phyloP scores from a whole-genome alignment of 2,113 vertebrate species.

The Psammodynastes pulverulentus region DNA sequence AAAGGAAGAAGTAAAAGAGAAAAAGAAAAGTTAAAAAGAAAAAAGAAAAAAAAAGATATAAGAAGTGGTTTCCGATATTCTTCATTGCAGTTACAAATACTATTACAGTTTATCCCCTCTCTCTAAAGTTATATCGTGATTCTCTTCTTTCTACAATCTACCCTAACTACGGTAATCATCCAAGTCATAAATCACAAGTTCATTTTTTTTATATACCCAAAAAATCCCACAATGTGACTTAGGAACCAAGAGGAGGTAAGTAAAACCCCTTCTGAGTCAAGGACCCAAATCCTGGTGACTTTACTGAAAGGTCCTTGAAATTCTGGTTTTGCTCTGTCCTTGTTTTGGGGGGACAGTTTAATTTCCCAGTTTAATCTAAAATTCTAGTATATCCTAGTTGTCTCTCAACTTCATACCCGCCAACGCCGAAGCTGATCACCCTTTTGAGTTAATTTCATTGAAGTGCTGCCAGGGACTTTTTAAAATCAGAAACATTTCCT shows the following conservation, averaged over 20 bases:
- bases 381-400: background rate
- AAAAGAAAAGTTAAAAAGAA: background rate
- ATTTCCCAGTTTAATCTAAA: background rate
- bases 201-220: background rate
- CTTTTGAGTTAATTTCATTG: background rate
- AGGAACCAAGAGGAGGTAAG: background rate
- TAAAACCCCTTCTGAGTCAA: background rate
- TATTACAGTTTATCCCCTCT: background rate
- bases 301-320: background rate
- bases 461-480: background rate
- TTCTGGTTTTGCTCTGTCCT: background rate
- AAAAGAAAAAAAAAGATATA: background rate
- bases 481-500: background rate
- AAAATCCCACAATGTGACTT: background rate
- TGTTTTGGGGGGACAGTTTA: background rate
- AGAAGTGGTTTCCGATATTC: background rate
- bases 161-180: background rate
- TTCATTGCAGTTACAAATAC: background rate
- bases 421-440: background rate
- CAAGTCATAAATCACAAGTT: background rate
- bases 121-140: background rate
- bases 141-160: background rate
- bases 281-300: background rate
- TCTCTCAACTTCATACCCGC: background rate
- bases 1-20: background rate